phyloP scores from a whole-genome alignment of 1,140 invertebrate genomes.

The Drosophila watanabei region DNA sequence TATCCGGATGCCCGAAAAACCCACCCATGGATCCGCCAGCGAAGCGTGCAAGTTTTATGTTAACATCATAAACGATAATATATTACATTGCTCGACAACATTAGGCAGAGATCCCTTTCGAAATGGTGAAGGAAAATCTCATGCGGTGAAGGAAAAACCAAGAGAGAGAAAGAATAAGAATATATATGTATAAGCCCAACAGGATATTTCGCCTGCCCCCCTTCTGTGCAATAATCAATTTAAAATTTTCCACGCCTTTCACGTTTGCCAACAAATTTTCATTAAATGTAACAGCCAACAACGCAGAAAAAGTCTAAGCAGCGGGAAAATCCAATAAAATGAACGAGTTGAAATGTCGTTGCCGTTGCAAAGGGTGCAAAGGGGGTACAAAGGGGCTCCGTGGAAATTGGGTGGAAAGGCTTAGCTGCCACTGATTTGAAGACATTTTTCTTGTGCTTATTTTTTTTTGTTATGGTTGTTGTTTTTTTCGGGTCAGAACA shows the following conservation, averaged over 20 bases:
- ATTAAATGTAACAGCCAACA: slow-evolving; percentile 69
- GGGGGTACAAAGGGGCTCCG: not conserved
- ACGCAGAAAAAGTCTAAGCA: slow-evolving; percentile 35
- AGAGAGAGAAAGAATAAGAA: not conserved
- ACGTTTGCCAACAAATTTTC: slow-evolving; percentile 75
- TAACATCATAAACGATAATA: slow-evolving; percentile 78
- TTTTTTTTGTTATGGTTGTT: slow-evolving; percentile 7
- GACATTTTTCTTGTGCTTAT: slow-evolving; percentile 66
- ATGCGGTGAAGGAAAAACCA: slow-evolving; percentile 36
- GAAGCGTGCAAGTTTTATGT: slow-evolving; percentile 74
- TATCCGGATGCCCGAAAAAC: slow-evolving; percentile 15
- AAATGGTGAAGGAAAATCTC: slow-evolving; percentile 9
- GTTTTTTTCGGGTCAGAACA: slow-evolving; percentile 16
- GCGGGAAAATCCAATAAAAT: slow-evolving; percentile 67
- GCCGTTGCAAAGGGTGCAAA: not conserved
- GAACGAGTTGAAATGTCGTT: slow-evolving; percentile 71
- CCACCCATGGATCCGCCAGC: slow-evolving; percentile 37
- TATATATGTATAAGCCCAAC: slow-evolving; percentile 2
- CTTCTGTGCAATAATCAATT: slow-evolving; percentile 68
- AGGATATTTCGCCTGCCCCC: slow-evolving; percentile 35
- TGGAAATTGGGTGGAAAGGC: slow-evolving; percentile 26
- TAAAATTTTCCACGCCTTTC: slow-evolving; percentile 74
- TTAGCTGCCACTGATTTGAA: slow-evolving; percentile 69
- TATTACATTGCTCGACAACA: slow-evolving; percentile 68
- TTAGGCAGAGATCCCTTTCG: slow-evolving; percentile 35